A percentile compares a stretch with the other conserved stretches of the same genome.
phyloP scores from a whole-genome alignment of 2,797 vertebrate species.

The Spea hammondii region DNA sequence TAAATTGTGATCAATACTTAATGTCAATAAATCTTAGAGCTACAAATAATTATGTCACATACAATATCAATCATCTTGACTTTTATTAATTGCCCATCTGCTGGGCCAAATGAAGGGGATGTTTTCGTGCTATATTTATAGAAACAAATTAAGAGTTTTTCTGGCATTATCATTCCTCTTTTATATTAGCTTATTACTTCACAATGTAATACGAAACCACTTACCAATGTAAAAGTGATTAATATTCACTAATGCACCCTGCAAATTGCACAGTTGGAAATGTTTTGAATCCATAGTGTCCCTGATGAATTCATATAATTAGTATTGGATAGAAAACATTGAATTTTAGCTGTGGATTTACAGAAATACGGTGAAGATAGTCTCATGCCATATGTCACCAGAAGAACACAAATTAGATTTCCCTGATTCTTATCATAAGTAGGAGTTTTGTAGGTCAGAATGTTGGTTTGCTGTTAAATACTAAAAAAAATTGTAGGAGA shows the following conservation, averaged over 20 bases:
- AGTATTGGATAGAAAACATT: slow-evolving; percentile 28
- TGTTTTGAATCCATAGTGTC: slow-evolving; percentile 26
- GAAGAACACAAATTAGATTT: slow-evolving; percentile 7
- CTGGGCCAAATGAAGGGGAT: slow-evolving; percentile 9
- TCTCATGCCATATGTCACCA: slow-evolving; percentile 27
- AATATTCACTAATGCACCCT: slow-evolving; percentile 32
- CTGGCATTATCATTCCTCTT: slow-evolving; percentile 12
- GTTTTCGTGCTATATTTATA: slow-evolving; percentile 21
- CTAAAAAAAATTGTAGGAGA: neutral
- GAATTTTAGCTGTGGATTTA: slow-evolving; percentile 32
- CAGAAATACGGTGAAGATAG: slow-evolving; percentile 18
- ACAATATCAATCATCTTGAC: slow-evolving; percentile 24
- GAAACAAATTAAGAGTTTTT: slow-evolving; percentile 20
- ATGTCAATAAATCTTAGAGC: slow-evolving; percentile 15
- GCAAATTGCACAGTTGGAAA: slow-evolving; percentile 37
- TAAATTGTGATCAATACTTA: slow-evolving; percentile 17
- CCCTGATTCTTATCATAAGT: slow-evolving; percentile 1
- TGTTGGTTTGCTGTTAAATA: neutral
- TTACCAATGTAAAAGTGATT: slow-evolving; percentile 31
- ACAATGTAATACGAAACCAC: slow-evolving; percentile 6
- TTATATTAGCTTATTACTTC: slow-evolving; percentile 12
- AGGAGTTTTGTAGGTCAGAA: neutral
- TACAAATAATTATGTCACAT: slow-evolving; percentile 29
- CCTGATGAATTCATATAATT: slow-evolving; percentile 43
- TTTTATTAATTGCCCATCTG: slow-evolving; percentile 38